Percentiles rank a stretch among this genome's conserved stretches.
These are phyloP conservation scores for Torymus aiolomorphi DNA, from an alignment of 2,888 invertebrate genomes.

Conservation along the genomic window DNA sequence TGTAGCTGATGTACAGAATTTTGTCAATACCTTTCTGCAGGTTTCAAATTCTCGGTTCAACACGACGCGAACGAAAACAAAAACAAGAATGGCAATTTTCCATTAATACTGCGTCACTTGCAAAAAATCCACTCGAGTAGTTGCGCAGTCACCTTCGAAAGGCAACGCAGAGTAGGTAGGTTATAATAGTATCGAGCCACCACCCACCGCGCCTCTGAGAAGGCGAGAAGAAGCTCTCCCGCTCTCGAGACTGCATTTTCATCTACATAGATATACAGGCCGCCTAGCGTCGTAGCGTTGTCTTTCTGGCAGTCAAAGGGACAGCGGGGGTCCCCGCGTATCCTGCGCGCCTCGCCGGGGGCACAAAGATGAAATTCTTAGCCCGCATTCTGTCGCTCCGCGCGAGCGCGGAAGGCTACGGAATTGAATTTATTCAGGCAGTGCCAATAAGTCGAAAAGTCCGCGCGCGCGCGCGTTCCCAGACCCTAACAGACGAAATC, in stretches of 20 bases:
- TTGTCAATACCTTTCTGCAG: too few relatives aligned
- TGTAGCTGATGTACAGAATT: too few relatives aligned
- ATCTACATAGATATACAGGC: neutral
- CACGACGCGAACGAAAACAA: too few relatives aligned
- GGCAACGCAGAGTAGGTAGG: too few relatives aligned
- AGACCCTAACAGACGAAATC: constrained; percentile 57
- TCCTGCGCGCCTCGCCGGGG: constrained; percentile 38
- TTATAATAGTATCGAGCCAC: too few relatives aligned
- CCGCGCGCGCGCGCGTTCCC: constrained; percentile 19
- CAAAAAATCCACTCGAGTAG: too few relatives aligned
- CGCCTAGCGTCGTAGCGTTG: neutral
- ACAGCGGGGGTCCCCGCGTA: constrained; percentile 50
- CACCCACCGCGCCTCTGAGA: too few relatives aligned
- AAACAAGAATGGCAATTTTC: too few relatives aligned
- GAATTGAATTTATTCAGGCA: constrained; percentile 74
- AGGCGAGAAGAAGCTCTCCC: too few relatives aligned
- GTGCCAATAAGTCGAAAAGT: constrained; percentile 73
- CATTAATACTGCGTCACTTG: too few relatives aligned
- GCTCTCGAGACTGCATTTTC: neutral
- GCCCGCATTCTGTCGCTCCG: constrained; percentile 42
- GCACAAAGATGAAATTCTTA: constrained; percentile 70
- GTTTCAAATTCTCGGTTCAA: too few relatives aligned
- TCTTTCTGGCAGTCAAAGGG: constrained; percentile 59
- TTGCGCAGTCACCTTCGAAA: too few relatives aligned
- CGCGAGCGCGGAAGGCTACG: constrained; percentile 38